Evolutionary conservation across 2,888 invertebrate genomes (phyloP).

Genomic region (Drosophila macrospina): DNA sequence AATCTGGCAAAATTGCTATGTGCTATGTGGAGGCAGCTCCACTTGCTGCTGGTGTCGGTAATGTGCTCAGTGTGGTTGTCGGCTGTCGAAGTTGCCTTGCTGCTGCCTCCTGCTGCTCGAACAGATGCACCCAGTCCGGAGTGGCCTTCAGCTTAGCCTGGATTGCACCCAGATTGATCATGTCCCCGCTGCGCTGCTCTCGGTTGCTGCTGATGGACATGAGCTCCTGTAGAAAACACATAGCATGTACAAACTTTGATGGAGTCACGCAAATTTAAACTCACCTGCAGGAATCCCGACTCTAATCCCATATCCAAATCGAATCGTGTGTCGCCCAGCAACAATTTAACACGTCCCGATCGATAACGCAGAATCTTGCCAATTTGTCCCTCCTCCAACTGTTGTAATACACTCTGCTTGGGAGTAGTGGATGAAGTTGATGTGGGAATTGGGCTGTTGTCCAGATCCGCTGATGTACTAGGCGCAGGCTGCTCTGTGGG

Average conservation of each 20-base stretch:
- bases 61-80: background rate
- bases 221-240: slow-evolving; percentile 84
- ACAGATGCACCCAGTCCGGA: slow-evolving; percentile 87
- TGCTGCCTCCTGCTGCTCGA: slow-evolving; percentile 69
- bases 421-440: slow-evolving; percentile 10
- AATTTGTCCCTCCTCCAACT: slow-evolving; percentile 87
- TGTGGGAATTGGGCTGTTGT: slow-evolving; percentile 33
- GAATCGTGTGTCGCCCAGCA: slow-evolving; percentile 87
- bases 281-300: slow-evolving; percentile 86
- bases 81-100: slow-evolving; percentile 35
- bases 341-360: slow-evolving; percentile 87
- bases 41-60: slow-evolving; percentile 1
- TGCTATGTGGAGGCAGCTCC: slow-evolving; percentile 43
- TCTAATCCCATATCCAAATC: slow-evolving; percentile 88
- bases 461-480: slow-evolving; percentile 26
- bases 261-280: background rate
- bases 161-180: slow-evolving; percentile 87
- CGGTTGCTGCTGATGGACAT: slow-evolving; percentile 87
- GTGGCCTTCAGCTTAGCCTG: slow-evolving; percentile 87
- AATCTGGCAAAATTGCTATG: background rate
- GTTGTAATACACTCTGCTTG: slow-evolving; percentile 65
- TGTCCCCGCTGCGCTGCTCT: slow-evolving; percentile 86
- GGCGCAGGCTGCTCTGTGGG: slow-evolving; percentile 17
- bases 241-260: background rate
- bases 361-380: slow-evolving; percentile 87